Conservation (phyloP, 1,140 invertebrate species). For the Plectrocnemia conspersa region DNA sequence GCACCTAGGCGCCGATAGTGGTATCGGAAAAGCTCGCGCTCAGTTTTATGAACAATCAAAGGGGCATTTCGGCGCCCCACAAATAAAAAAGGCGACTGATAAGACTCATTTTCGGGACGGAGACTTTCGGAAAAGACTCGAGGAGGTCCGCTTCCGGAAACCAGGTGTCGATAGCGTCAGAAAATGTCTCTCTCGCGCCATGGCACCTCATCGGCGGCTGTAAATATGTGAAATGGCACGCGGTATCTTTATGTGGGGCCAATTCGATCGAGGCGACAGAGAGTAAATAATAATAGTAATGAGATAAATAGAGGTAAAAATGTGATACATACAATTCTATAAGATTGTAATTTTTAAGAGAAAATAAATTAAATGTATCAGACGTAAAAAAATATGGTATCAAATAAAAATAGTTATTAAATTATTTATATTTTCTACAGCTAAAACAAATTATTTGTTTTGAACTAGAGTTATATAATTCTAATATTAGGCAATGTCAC, state of each 20-base stretch:
- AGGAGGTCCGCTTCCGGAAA: conserved; percentile 7
- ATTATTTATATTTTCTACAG: too few species aligned
- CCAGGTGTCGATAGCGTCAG: background rate
- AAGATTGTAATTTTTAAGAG: too few species aligned
- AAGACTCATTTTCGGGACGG: conserved; percentile 18
- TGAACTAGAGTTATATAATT: too few species aligned
- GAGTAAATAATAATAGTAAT: conserved; percentile 1
- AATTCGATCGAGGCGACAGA: background rate
- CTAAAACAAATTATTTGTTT: too few species aligned
- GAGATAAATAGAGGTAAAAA: too few species aligned
- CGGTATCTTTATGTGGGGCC: background rate
- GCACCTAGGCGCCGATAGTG: conserved; percentile 12
- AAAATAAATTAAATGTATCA: too few species aligned
- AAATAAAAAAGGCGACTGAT: conserved; percentile 23
- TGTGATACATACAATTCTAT: too few species aligned
- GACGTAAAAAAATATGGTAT: too few species aligned
- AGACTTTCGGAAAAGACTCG: background rate
- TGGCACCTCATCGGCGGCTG: too few species aligned
- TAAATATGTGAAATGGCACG: too few species aligned
- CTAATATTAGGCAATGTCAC: too few species aligned
- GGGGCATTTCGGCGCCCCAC: conserved; percentile 10
- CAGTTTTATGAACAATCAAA: conserved; percentile 32
- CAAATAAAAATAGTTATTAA: too few species aligned
- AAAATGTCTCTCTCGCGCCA: background rate
- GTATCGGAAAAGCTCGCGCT: conserved; percentile 21